A percentile compares a stretch with the other conserved stretches of the same genome.
Evolutionary conservation across 30 jellyfish, hydroid and myxozoan species (phyloP).

Genomic region (Cassiopea xamachana): DNA sequence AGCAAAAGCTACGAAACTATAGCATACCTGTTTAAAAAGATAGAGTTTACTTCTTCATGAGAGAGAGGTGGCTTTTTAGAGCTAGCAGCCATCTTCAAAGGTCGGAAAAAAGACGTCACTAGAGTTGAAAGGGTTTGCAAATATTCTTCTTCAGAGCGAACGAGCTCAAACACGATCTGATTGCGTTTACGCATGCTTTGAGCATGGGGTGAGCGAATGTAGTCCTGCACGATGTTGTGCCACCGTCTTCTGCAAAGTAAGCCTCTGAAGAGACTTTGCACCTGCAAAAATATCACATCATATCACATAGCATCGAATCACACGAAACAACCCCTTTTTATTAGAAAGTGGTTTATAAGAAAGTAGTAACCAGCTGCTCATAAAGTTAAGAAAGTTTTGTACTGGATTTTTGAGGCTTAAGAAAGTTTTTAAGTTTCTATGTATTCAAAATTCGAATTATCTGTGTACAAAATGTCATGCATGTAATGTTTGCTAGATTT

Average conservation of each 20-base stretch:
- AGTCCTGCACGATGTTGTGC: constrained; percentile 90
- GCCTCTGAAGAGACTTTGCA: constrained; percentile 86
- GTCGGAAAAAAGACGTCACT: constrained; percentile 82
- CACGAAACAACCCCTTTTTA: no score
- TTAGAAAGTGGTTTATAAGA: no score
- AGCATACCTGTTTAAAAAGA: constrained; percentile 75
- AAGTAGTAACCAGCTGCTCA: no score
- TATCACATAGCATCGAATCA: no score
- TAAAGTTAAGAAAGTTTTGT: no score
- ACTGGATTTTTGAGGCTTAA: no score
- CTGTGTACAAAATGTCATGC: no score
- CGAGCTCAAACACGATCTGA: constrained; percentile 81
- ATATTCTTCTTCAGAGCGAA: constrained; percentile 87
- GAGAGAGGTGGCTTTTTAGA: constrained; percentile 78
- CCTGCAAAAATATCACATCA: constrained; percentile 20
- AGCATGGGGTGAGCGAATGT: constrained; percentile 93
- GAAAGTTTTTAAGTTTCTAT: no score
- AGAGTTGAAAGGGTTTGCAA: constrained; percentile 82
- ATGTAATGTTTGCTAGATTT: no score
- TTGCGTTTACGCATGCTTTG: constrained; percentile 92
- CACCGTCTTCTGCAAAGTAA: constrained; percentile 79
- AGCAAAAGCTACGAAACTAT: no score
- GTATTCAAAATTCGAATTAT: no score
- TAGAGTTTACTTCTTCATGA: constrained; percentile 92
- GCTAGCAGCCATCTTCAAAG: constrained; percentile 91